These are phyloP conservation scores for Neuroterus valhalla DNA, from an alignment of 1,140 invertebrate species.

Conservation along the genomic window DNA sequence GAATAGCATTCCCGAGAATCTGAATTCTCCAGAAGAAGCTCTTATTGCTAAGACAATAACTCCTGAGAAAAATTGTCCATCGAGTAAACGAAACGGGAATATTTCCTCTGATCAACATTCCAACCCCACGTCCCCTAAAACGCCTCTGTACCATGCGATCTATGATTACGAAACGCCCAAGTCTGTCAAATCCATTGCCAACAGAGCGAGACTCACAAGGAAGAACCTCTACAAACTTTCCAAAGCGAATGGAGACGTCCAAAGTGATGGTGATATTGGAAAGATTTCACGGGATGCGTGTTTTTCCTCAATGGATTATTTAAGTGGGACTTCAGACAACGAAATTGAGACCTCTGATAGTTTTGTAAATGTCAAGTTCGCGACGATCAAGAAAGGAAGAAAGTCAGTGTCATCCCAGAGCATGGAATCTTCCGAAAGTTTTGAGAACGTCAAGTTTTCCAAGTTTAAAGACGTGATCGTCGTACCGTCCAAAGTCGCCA, in stretches of 20 bases:
- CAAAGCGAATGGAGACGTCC: slow-evolving; percentile 34
- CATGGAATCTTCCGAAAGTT: slow-evolving; percentile 61
- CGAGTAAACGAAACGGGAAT: slow-evolving; percentile 53
- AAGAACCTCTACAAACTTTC: slow-evolving; percentile 37
- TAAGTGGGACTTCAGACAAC: slow-evolving; percentile 62
- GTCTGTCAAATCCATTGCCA: slow-evolving; percentile 25
- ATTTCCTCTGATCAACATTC: slow-evolving; percentile 47
- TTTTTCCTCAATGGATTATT: slow-evolving; percentile 57
- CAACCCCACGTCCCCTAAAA: not conserved
- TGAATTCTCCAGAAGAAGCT: slow-evolving; percentile 42
- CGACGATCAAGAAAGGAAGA: slow-evolving; percentile 48
- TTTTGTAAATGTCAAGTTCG: slow-evolving; percentile 67
- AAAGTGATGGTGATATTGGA: slow-evolving; percentile 36
- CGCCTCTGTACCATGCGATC: slow-evolving; percentile 30
- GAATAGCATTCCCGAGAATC: slow-evolving; percentile 57
- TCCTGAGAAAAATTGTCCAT: slow-evolving; percentile 40
- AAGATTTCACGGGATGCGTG: slow-evolving; percentile 1
- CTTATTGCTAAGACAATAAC: slow-evolving; percentile 36
- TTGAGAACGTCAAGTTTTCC: slow-evolving; percentile 58
- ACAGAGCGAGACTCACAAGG: slow-evolving; percentile 25
- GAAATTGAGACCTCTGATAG: slow-evolving; percentile 69
- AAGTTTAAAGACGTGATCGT: slow-evolving; percentile 29
- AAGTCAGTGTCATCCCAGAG: slow-evolving; percentile 60
- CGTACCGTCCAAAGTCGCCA: slow-evolving; percentile 17
- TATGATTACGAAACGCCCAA: slow-evolving; percentile 42